These are phyloP conservation scores for Phyllotreta cruciferae DNA, from an alignment of 2,888 invertebrate species.

Conservation along the genomic window DNA sequence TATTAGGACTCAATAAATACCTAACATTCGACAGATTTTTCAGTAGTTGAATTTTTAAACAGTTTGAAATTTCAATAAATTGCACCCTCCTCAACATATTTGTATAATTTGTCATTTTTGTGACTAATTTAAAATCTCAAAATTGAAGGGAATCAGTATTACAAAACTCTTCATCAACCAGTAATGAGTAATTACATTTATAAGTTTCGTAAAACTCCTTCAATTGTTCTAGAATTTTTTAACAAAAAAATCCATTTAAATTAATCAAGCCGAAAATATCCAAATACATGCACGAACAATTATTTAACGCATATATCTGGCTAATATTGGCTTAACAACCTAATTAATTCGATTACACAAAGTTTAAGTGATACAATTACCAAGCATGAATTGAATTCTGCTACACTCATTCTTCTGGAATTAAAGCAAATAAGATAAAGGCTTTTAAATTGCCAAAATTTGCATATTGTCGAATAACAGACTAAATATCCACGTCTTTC, in stretches of 20 bases:
- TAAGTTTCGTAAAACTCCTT: not conserved
- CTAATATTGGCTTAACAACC: not conserved
- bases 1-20: too few species aligned
- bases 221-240: not conserved
- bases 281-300: too few species aligned
- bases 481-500: slow-evolving; percentile 6
- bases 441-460: not conserved
- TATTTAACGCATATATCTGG: too few species aligned
- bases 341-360: not conserved
- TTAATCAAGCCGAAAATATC: not conserved
- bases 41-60: too few species aligned
- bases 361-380: not conserved
- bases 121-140: too few species aligned
- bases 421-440: slow-evolving; percentile 4
- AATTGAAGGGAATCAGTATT: not conserved
- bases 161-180: not conserved
- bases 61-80: too few species aligned
- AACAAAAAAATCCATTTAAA: not conserved
- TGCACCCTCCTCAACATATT: too few species aligned
- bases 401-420: not conserved
- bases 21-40: too few species aligned
- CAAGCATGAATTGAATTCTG: not conserved
- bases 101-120: too few species aligned
- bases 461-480: not conserved
- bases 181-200: not conserved